Base-by-base conservation (phyloP, 2,888 invertebrate genomes). In the Aporophyla lueneburgensis region DNA sequence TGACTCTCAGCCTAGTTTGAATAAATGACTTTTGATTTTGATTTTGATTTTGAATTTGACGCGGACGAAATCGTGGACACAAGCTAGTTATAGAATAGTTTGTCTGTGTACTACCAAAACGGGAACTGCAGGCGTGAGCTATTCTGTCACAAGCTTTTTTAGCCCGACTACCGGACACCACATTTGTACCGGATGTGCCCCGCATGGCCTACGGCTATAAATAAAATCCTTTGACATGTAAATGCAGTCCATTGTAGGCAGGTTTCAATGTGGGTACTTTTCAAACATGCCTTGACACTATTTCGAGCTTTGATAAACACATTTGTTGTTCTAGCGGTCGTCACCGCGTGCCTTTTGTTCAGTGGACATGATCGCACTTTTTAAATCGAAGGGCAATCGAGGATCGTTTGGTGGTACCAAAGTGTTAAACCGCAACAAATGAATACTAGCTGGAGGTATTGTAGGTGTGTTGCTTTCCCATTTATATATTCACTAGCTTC, bases 161-260 rank as follows among this genome's bases (percentile, higher is more conserved):
- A 49, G n/a, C 40, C 10, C 27, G 56, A 33, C 10, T 27, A 27
- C 10, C 5, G 46, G 7, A 33, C 9, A 43, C 24, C 27, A 10
- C n/a, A 65, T 65, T 65, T 69, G 51, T 46, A 59, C 27, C 21
- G 19, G 9, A 40, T 40, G 16, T 51, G 10, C 12, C 16, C 12
- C 21, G 7, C 14, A 54, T 24, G 24, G 49, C n/a, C 40, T 14
- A 27, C 14, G 49, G 33, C 40, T 40, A 49, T 46, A 75, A 75
- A 63, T 68, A 40, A 68, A 76, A 33, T 27, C 81, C 40, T 80
- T 81, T 76, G 76, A 68, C 63, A 80, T 80, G 75, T 59, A 68
- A 81, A 80, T 68, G 24, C 43, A 53, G 49, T 43, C 6, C n/a
- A 51, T 14, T 59, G 61, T 56, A 62, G 16, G 21, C 49, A 16